These are phyloP conservation scores for Cyclina sinensis DNA, from an alignment of 1,140 invertebrate genomes.

Conservation along the genomic window DNA sequence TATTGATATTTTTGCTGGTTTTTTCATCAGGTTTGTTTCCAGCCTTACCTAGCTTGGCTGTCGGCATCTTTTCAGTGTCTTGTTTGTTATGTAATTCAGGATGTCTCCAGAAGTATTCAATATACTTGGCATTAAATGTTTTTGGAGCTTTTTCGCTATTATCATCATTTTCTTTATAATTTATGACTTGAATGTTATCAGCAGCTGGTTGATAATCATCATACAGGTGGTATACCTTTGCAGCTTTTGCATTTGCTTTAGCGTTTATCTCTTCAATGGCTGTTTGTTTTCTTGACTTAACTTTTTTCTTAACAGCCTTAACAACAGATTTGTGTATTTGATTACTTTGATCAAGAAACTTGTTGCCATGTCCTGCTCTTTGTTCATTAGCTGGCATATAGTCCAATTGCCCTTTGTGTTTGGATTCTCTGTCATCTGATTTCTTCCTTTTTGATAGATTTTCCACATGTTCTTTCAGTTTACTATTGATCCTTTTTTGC, in stretches of 20 bases:
- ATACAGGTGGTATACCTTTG: background rate
- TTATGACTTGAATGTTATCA: background rate
- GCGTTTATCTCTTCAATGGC: background rate
- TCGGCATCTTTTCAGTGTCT: background rate
- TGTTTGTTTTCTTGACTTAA: background rate
- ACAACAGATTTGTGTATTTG: no score
- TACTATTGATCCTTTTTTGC: background rate
- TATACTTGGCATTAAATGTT: constrained; percentile 17
- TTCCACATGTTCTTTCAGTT: background rate
- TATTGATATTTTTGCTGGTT: no score
- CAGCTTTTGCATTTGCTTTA: background rate
- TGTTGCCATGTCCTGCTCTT: no score
- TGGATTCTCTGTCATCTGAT: background rate
- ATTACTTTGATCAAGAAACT: no score
- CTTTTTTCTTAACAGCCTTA: background rate
- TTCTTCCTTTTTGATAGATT: no score
- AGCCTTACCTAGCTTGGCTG: no score
- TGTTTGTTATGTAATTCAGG: background rate
- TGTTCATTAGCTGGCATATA: background rate
- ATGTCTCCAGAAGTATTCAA: constrained; percentile 27
- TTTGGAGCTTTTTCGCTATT: background rate
- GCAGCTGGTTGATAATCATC: background rate
- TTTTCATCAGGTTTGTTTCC: no score
- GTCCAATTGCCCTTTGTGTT: constrained; percentile 4
- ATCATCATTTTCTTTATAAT: background rate